Evolutionary conservation across 2,888 invertebrate species (phyloP).

Genomic region (Zaprionus lineosus): DNA sequence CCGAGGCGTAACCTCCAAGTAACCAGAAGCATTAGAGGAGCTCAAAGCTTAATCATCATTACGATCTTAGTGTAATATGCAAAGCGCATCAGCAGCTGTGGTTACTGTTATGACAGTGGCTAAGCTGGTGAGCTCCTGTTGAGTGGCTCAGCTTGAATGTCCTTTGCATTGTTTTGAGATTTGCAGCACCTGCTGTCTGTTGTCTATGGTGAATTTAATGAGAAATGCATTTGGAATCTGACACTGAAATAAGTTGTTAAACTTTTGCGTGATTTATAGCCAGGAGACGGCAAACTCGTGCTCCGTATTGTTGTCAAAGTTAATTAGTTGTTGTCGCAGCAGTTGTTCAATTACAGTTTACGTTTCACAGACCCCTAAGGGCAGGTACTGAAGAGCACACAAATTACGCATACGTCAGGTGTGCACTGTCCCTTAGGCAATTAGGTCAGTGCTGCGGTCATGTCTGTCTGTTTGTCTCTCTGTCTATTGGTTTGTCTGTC

Average conservation of each 20-base stretch:
- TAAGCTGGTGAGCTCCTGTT: slow-evolving; percentile 11
- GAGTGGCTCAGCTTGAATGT: slow-evolving; percentile 1
- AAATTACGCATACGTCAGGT: slow-evolving; percentile 56
- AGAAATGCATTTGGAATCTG: slow-evolving; percentile 22
- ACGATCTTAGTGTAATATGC: slow-evolving; percentile 19
- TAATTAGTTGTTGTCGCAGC: slow-evolving; percentile 49
- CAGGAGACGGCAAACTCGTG: background rate
- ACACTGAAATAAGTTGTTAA: slow-evolving; percentile 18
- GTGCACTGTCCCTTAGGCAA: slow-evolving; percentile 25
- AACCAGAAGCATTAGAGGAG: slow-evolving; percentile 6
- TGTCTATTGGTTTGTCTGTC: slow-evolving; percentile 20
- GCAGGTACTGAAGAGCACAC: slow-evolving; percentile 20
- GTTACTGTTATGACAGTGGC: slow-evolving; percentile 25
- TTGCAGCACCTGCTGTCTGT: slow-evolving; percentile 7
- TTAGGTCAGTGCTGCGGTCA: slow-evolving; percentile 30
- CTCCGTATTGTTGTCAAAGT: slow-evolving; percentile 29
- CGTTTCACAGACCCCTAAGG: slow-evolving; percentile 11
- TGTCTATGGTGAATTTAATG: slow-evolving; percentile 34
- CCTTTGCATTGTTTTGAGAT: no score
- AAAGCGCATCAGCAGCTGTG: slow-evolving; percentile 16
- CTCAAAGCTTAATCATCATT: slow-evolving; percentile 17
- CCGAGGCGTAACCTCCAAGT: slow-evolving; percentile 13
- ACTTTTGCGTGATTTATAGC: slow-evolving; percentile 22
- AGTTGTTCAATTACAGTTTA: slow-evolving; percentile 37
- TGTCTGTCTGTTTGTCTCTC: slow-evolving; percentile 8